phyloP scores from a whole-genome alignment of 2,888 invertebrate genomes.

The Cetonia aurata region DNA sequence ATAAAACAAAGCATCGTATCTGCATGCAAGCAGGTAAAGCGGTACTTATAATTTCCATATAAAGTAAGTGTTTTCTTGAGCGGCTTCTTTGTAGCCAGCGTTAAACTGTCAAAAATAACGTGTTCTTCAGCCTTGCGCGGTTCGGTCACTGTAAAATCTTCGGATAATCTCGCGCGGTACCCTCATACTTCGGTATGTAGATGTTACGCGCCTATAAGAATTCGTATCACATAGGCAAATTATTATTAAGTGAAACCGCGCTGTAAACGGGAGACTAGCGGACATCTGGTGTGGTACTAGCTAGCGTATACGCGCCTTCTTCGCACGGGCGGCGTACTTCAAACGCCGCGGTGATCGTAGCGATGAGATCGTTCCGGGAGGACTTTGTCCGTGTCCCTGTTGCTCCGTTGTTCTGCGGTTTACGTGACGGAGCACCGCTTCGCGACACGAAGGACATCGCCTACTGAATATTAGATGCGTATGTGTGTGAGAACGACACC shows the following conservation, averaged over 20 bases:
- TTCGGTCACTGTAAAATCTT: slow-evolving; percentile 26
- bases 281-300: slow-evolving; percentile 13
- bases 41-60: slow-evolving; percentile 2
- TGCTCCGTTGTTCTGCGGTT: not conserved
- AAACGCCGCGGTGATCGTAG: slow-evolving; percentile 32
- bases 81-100: slow-evolving; percentile 31
- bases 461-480: slow-evolving; percentile 36
- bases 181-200: too few relatives aligned
- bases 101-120: slow-evolving; percentile 39
- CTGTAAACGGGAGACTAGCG: not conserved
- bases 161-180: slow-evolving; percentile 7
- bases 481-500: slow-evolving; percentile 26
- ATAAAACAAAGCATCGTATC: slow-evolving; percentile 8
- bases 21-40: slow-evolving; percentile 18
- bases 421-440: slow-evolving; percentile 28
- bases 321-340: slow-evolving; percentile 21
- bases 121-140: slow-evolving; percentile 16
- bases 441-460: slow-evolving; percentile 1
- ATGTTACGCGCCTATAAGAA: slow-evolving; percentile 9
- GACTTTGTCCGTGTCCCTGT: slow-evolving; percentile 9
- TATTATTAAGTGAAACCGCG: slow-evolving; percentile 21
- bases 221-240: slow-evolving; percentile 37
- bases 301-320: not conserved
- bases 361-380: slow-evolving; percentile 39
- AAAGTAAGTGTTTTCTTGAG: slow-evolving; percentile 7